Conservation (phyloP, 1,140 invertebrate species). For the Aphaenogaster floridana region DNA sequence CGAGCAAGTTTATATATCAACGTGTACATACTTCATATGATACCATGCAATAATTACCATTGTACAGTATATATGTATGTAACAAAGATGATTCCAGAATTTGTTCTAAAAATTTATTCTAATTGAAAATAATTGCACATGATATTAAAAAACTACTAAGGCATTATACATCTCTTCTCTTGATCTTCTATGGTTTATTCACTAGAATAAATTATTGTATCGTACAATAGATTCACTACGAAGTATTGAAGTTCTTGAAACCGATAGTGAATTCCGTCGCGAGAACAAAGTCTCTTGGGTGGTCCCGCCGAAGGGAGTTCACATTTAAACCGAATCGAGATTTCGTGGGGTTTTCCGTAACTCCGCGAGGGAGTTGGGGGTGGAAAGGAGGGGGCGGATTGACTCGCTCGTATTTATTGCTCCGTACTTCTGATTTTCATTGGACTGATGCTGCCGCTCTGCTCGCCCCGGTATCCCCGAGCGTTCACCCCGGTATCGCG, state of each 20-base stretch:
- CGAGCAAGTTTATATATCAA: not conserved
- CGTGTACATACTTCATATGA: not conserved
- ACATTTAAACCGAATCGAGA: slow-evolving; percentile 78
- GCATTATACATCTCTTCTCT: not conserved
- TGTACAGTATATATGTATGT: not conserved
- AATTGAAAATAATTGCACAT: not conserved
- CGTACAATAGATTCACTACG: not conserved
- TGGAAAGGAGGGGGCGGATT: slow-evolving; percentile 72
- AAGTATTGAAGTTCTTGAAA: slow-evolving; percentile 41
- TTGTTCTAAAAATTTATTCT: not conserved
- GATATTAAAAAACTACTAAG: slow-evolving; percentile 5
- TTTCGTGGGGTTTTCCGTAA: slow-evolving; percentile 73
- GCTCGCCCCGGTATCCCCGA: slow-evolving; percentile 60
- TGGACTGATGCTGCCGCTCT: slow-evolving; percentile 72
- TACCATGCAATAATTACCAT: not conserved
- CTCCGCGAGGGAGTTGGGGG: slow-evolving; percentile 40
- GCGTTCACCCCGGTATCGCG: slow-evolving; percentile 82
- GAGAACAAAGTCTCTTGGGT: slow-evolving; percentile 58
- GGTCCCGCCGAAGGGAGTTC: slow-evolving; percentile 68
- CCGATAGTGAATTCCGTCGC: slow-evolving; percentile 57
- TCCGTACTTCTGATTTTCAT: slow-evolving; percentile 83
- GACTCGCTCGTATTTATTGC: slow-evolving; percentile 86
- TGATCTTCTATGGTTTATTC: not conserved
- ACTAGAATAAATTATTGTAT: slow-evolving; percentile 8
- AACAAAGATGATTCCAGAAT: not conserved